Base-by-base conservation (phyloP, 2,888 invertebrate genomes). In the Latheticus oryzae region DNA sequence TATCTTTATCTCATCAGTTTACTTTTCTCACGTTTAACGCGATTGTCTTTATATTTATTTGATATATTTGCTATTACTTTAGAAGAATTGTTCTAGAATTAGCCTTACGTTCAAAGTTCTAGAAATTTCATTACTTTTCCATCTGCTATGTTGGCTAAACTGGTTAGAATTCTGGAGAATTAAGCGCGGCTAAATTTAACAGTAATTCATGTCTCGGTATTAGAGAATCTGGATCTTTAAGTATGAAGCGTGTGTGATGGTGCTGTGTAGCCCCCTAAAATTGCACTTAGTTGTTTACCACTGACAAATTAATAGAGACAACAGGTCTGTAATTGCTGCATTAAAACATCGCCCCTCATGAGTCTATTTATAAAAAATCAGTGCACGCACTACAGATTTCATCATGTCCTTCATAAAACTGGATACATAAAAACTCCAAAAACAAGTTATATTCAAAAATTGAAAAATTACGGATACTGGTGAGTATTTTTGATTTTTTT, bases 361-460 rank as follows among this genome's bases (percentile, higher is more conserved):
- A 43, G 55, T 43, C 55, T 58, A 45, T 52, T 53, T 60, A 54
- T 60, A 60, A 61, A 59, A 45, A 58, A 51, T 21, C 51, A 59
- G 63, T 63, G 63, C 45, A 38, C 38, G 23, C 37, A 35, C 17
- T 26, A 26, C 45, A 45, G 51, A 40, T 40, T 55, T 12, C 43
- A 51, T 8, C 51, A 47, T 53, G 33, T 21, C 48, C 35, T 43
- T 16, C 16, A n/a, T 12, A 40, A 23, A 40, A 40, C 15, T 38
- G 37, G 43, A 28, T 23, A 35, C 35, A 24, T 35, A 38, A 48
- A 15, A 45, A 12, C 5, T 33, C 8, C 28, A 24, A 38, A 40
- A 12, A 48, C 45, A n/a, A 50, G 40, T 17, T 58, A 52, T 37
- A 21, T 35, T 8, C 37, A 43, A 15, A 60, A 58, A 55, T 26